phyloP scores from a whole-genome alignment of 2,113 vertebrate genomes.

The Spilogale gracilis region DNA sequence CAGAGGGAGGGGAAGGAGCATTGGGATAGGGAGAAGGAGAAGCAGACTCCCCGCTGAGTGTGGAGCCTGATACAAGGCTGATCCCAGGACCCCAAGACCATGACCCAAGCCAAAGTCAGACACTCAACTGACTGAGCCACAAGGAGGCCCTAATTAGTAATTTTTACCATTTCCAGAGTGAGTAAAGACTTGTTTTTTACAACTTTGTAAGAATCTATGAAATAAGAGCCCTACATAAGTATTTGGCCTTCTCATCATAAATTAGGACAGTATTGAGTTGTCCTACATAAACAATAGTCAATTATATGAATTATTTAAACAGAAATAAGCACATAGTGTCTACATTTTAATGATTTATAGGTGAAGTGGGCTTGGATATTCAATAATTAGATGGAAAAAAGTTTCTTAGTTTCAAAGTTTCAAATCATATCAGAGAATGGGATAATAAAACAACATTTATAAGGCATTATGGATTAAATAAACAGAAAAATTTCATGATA shows the following conservation, averaged over 20 bases:
- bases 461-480: background rate
- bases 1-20: background rate
- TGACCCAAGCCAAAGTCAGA: background rate
- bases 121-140: background rate
- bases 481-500: background rate
- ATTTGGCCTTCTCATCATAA: background rate
- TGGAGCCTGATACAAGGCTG: background rate
- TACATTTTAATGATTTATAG: background rate
- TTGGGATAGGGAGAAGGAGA: background rate
- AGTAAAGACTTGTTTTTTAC: background rate
- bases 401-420: background rate
- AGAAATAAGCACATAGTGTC: background rate
- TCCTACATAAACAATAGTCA: background rate
- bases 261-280: conserved; percentile 2
- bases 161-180: background rate
- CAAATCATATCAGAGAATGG: background rate
- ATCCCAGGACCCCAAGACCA: background rate
- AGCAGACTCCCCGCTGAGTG: background rate
- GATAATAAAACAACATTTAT: conserved; percentile 11
- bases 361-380: background rate
- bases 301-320: background rate
- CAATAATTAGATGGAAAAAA: background rate
- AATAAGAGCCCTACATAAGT: background rate
- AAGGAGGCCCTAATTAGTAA: background rate
- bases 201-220: conserved; percentile 1